A percentile compares a stretch with the other conserved stretches of the same genome.
Conservation (phyloP, 2,888 invertebrate species). For the Sesamia inferens region DNA sequence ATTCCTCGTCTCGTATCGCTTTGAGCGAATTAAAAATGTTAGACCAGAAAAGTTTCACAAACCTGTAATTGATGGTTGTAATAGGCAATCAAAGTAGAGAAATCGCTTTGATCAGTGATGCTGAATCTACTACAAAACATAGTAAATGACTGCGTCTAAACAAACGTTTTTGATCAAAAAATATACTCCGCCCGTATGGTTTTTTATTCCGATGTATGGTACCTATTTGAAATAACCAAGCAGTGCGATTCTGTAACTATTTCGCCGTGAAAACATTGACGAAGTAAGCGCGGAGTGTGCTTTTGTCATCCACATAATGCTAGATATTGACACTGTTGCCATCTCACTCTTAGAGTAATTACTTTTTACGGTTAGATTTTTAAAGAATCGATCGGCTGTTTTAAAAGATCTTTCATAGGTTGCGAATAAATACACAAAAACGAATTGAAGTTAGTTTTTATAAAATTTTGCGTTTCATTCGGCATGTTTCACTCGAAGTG, state of each 20-base stretch:
- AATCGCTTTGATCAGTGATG: slow-evolving; percentile 8
- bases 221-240: background rate
- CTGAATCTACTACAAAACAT: slow-evolving; percentile 2
- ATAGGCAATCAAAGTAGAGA: background rate
- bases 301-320: too few species aligned
- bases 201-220: background rate
- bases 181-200: background rate
- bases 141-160: background rate
- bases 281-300: too few species aligned
- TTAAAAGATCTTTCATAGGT: background rate
- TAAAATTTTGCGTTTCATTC: background rate
- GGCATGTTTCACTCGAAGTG: background rate
- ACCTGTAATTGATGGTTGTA: background rate
- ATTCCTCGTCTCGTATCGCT: background rate
- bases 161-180: background rate
- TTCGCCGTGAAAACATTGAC: too few species aligned
- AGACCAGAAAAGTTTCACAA: background rate
- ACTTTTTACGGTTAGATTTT: too few species aligned
- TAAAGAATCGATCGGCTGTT: too few species aligned
- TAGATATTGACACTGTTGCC: too few species aligned
- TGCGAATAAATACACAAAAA: background rate
- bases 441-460: background rate
- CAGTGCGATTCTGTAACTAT: too few species aligned
- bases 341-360: too few species aligned
- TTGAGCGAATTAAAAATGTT: background rate